Conservation (phyloP, 64 coral and sea anemone species). For the Orbicella faveolata region DNA sequence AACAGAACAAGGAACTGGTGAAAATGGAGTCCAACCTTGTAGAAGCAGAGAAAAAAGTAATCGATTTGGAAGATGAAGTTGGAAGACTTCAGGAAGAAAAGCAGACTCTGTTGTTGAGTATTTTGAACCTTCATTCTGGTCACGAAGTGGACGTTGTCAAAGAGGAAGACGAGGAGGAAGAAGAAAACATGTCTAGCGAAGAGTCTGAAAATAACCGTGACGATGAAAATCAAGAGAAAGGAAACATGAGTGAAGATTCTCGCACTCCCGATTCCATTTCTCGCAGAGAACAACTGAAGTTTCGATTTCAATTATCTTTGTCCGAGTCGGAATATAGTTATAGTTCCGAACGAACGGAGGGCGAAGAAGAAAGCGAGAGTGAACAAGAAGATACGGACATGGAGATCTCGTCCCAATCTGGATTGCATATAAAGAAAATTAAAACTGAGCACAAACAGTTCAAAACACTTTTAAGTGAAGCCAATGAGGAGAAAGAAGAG, state of each 20-base stretch:
- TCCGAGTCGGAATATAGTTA: constrained; percentile 58
- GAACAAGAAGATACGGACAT: constrained; percentile 3
- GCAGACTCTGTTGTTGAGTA: constrained; percentile 75
- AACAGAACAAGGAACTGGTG: constrained; percentile 63
- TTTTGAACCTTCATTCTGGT: constrained; percentile 65
- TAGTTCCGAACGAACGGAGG: constrained; percentile 25
- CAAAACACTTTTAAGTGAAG: constrained; percentile 41
- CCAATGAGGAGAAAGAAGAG: constrained; percentile 47
- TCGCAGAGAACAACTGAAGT: constrained; percentile 38
- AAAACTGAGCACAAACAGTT: constrained; percentile 51
- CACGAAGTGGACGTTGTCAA: constrained; percentile 56
- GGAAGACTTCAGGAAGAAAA: constrained; percentile 76
- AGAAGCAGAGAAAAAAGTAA: constrained; percentile 83
- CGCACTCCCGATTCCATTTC: not conserved
- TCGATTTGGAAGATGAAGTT: constrained; percentile 84
- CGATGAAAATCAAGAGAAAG: constrained; percentile 15
- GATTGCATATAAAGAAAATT: not conserved
- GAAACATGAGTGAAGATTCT: constrained; percentile 24
- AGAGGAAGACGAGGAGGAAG: constrained; percentile 20
- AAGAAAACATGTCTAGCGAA: constrained; percentile 8
- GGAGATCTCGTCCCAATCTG: not conserved
- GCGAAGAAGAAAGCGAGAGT: constrained; percentile 47
- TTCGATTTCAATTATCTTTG: constrained; percentile 40
- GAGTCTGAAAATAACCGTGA: constrained; percentile 19
- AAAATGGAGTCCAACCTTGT: constrained; percentile 73